phyloP scores from a whole-genome alignment of 2,888 invertebrate species.

The Thecophora atra region DNA sequence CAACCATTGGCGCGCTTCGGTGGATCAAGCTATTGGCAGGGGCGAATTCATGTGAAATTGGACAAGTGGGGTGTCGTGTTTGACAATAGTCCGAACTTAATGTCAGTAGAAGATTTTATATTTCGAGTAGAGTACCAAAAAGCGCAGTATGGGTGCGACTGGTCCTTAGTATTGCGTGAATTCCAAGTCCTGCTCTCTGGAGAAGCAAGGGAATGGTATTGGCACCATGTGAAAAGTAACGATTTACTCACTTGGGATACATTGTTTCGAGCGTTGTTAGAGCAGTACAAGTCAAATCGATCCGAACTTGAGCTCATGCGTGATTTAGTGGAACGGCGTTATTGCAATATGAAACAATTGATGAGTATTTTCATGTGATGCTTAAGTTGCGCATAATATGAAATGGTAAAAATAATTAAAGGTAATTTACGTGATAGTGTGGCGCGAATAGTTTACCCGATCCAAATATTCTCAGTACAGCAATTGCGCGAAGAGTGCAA shows the following conservation, averaged over 20 bases:
- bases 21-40: neutral
- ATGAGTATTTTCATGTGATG: conserved; percentile 14
- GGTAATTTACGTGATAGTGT: conserved; percentile 12
- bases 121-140: neutral
- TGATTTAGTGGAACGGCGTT: neutral
- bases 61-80: conserved; percentile 14
- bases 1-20: neutral
- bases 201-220: neutral
- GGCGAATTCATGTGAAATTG: neutral
- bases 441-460: conserved; percentile 9
- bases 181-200: neutral
- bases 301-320: conserved; percentile 7
- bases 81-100: neutral
- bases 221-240: neutral
- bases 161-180: neutral
- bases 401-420: conserved; percentile 29
- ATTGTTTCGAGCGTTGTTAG: neutral
- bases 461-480: conserved; percentile 16
- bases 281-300: neutral
- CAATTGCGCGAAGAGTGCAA: conserved; percentile 30
- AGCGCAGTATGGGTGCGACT: neutral
- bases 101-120: conserved; percentile 6
- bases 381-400: conserved; percentile 13
- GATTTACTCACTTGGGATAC: neutral
- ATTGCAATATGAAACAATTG: neutral